These are phyloP conservation scores for Athene noctua DNA, from an alignment of 2,113 vertebrate species.

Conservation along the genomic window DNA sequence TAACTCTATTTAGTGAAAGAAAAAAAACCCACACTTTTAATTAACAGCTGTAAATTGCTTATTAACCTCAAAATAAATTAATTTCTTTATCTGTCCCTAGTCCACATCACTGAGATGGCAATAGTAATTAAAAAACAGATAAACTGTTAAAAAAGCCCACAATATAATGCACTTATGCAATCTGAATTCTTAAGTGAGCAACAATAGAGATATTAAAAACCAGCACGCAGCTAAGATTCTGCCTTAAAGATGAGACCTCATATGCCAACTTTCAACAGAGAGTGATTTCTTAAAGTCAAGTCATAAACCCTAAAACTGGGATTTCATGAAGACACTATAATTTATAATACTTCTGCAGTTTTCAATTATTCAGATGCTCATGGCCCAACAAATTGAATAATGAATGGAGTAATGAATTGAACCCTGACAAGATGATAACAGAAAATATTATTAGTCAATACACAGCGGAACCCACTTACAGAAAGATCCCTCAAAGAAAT, in stretches of 20 bases:
- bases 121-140: slow-evolving; percentile 63
- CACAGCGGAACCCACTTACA: slow-evolving; percentile 5
- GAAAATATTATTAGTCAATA: slow-evolving; percentile 60
- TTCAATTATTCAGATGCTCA: slow-evolving; percentile 80
- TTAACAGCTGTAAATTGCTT: not conserved
- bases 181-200: not conserved
- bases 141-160: slow-evolving; percentile 11
- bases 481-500: slow-evolving; percentile 57
- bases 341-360: slow-evolving; percentile 77
- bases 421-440: slow-evolving; percentile 70
- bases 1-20: not conserved
- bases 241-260: slow-evolving; percentile 62
- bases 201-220: slow-evolving; percentile 48
- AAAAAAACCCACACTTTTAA: not conserved
- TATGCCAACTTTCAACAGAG: slow-evolving; percentile 67
- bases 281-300: slow-evolving; percentile 74
- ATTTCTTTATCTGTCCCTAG: slow-evolving; percentile 14
- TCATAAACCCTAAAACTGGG: slow-evolving; percentile 73
- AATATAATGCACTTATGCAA: slow-evolving; percentile 39
- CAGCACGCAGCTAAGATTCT: not conserved
- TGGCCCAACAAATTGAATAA: slow-evolving; percentile 82
- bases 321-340: slow-evolving; percentile 72
- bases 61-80: slow-evolving; percentile 43
- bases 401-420: slow-evolving; percentile 80
- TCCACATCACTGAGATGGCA: not conserved